Evolutionary conservation across 2,888 invertebrate species (phyloP).

Genomic region (Drosophila lacicola): DNA sequence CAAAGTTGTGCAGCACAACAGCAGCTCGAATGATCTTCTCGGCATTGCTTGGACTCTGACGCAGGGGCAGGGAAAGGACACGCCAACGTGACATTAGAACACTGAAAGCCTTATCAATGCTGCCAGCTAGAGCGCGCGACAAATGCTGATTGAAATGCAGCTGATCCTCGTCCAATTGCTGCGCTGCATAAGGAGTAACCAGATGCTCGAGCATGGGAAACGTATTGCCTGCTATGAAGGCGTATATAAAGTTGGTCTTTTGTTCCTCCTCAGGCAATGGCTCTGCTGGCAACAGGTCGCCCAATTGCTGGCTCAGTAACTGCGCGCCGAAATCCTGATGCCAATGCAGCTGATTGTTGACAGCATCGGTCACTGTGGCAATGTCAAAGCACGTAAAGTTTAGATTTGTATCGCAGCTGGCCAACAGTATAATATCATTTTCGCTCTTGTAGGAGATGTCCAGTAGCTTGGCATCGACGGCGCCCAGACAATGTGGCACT

Average conservation of each 20-base stretch:
- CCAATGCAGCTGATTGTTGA: constrained; percentile 20
- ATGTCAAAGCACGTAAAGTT: constrained; percentile 32
- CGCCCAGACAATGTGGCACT: constrained; percentile 37
- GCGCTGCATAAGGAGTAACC: background rate
- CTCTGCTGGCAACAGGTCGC: background rate
- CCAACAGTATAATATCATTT: constrained; percentile 20
- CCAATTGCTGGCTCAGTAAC: constrained; percentile 13
- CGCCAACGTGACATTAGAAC: constrained; percentile 31
- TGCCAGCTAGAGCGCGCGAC: constrained; percentile 6
- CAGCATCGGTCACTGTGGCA: constrained; percentile 6
- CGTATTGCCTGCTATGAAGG: constrained; percentile 25
- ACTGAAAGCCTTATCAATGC: constrained; percentile 31
- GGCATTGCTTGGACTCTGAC: constrained; percentile 18
- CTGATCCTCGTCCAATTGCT: constrained; percentile 2
- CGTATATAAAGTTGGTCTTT: background rate
- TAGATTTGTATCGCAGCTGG: constrained; percentile 37
- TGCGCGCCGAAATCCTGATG: constrained; percentile 28
- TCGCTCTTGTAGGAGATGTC: constrained; percentile 24
- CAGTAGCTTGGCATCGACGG: constrained; percentile 29
- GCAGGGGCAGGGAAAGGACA: constrained; percentile 26
- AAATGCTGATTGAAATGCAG: constrained; percentile 24
- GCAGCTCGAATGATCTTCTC: constrained; percentile 19
- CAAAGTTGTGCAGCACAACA: constrained; percentile 39
- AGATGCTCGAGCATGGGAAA: constrained; percentile 30
- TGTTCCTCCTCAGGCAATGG: background rate